Base-by-base conservation (phyloP, 2,113 vertebrate genomes). In the Erythrocebus patas region DNA sequence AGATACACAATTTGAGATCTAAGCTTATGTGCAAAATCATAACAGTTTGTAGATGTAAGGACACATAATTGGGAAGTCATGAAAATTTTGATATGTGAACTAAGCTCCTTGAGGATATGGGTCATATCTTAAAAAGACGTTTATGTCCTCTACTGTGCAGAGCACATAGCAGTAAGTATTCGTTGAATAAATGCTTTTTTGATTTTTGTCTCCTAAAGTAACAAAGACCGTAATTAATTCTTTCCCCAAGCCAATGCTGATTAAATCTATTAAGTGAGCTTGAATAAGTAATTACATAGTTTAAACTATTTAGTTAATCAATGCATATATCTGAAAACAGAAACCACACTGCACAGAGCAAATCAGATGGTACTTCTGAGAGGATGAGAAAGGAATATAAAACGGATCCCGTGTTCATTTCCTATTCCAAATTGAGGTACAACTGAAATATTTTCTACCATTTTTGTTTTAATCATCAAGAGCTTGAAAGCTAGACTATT, bases 151-250 rank as follows among this genome's bases (percentile, higher is more conserved):
- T 11, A 5, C 68, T 38, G 20, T 89, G 23, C n/a, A 57, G 35
- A 64, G 52, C 35, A 55, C 2, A 45, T 4, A 61, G 38, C 27
- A 64, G 48, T 45, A 61, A 48, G 55, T 72, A 43, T 61, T 85
- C 16, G 10, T 17, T 70, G 73, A 95, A 75, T 90, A 59, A 87
- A 66, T 52, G 27, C 20, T 38, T 79, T 92, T n/a, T 64, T n/a
- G 5, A 50, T 57, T 95, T 92, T 94, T 91, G 80, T 80, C 30
- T 94, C 76, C 50, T 78, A 78, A 88, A 84, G 59, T 70, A 86
- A 86, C 17, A 10, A 93, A 93, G 32, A 75, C 22, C 20, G 22
- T 82, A 83, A 73, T 11, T 76, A 43, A 30, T 30, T 61, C 48
- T 50, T 64, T 45, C 18, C 43, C 64, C 20, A 40, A 91, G 91